phyloP scores from a whole-genome alignment of 2,113 vertebrate genomes.

The Trinectes maculatus region DNA sequence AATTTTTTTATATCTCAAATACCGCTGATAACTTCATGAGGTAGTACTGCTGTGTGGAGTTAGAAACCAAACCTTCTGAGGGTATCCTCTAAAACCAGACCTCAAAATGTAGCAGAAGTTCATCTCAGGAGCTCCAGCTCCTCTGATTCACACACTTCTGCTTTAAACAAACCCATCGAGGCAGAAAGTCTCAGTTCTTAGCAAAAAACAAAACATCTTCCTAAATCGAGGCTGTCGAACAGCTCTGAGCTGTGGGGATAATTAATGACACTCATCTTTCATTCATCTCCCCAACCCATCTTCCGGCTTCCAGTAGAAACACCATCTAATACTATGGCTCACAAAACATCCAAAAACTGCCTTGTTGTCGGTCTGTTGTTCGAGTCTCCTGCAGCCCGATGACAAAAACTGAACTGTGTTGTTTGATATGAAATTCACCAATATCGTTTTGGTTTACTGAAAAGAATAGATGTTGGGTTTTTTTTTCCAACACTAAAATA shows the following conservation, averaged over 20 bases:
- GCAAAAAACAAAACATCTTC: not conserved
- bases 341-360: constrained; percentile 12
- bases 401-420: not conserved
- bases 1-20: not conserved
- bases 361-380: constrained; percentile 1
- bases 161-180: not conserved
- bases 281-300: not conserved
- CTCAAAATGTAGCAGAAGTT: not conserved
- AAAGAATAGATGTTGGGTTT: too few species aligned
- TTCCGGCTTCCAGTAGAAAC: not conserved
- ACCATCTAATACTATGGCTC: too few species aligned
- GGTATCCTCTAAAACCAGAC: not conserved
- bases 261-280: constrained; percentile 14
- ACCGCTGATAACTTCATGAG: too few species aligned
- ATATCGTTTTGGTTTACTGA: constrained; percentile 6
- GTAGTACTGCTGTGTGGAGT: not conserved
- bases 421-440: not conserved
- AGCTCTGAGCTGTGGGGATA: not conserved
- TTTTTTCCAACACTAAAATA: too few species aligned
- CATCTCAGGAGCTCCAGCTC: not conserved
- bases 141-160: not conserved
- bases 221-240: not conserved
- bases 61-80: not conserved
- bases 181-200: too few species aligned
- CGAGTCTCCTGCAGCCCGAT: not conserved